phyloP scores from a whole-genome alignment of 2,797 vertebrate genomes.

The Coluber constrictor region DNA sequence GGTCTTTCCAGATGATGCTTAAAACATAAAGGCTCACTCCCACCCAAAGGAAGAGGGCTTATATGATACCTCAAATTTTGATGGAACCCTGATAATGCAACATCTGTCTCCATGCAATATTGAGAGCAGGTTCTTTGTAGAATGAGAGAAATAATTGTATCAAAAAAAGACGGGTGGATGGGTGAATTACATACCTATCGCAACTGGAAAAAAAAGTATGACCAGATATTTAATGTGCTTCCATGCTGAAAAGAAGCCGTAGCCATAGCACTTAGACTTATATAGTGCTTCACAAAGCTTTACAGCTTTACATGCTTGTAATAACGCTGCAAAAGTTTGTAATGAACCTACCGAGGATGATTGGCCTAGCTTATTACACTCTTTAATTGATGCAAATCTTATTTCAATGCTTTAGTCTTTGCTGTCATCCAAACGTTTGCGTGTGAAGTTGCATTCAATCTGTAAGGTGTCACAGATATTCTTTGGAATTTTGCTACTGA shows the following conservation, averaged over 20 bases:
- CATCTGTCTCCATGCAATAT: not conserved
- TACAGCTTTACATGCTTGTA: not conserved
- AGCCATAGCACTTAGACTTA: not conserved
- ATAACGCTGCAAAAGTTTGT: not conserved
- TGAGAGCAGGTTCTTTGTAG: not conserved
- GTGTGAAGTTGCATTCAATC: not conserved
- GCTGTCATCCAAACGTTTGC: not conserved
- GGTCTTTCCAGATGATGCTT: conserved; percentile 14
- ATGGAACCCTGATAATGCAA: not conserved
- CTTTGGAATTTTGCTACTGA: not conserved
- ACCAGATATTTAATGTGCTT: too few species aligned
- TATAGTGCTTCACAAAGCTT: not conserved
- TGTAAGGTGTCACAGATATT: not conserved
- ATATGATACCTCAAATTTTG: not conserved
- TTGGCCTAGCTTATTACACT: not conserved
- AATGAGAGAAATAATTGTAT: not conserved
- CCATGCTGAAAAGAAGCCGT: not conserved
- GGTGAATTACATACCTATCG: not conserved
- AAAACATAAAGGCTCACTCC: not conserved
- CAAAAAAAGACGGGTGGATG: too few species aligned
- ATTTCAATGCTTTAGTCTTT: not conserved
- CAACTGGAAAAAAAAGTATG: not conserved
- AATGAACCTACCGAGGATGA: not conserved
- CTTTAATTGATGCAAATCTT: not conserved
- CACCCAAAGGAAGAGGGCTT: not conserved